Base-by-base conservation (phyloP, 2,113 vertebrate species). In the Peromyscus leucopus region DNA sequence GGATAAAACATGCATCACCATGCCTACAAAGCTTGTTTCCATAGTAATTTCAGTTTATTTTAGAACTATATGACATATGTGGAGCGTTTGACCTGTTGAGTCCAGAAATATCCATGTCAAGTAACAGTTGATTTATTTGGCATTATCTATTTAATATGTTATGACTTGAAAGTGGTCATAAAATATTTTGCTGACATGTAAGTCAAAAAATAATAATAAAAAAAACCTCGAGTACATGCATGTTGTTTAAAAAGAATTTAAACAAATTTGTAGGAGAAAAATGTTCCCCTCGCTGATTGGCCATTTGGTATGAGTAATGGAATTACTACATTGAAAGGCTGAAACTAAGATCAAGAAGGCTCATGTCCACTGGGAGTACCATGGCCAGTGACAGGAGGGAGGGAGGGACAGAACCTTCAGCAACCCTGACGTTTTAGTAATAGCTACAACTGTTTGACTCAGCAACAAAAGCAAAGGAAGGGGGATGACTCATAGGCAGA, bases 1-100 rank as follows among this genome's bases (percentile, higher is more conserved):
- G 92, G 39, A 82, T 90, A 96, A 89, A 95, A 69, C 55, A 87
- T 92, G 79, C 84, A 88, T 59, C 67, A 4, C 82, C 89, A 85
- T 96, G 71, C 92, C 91, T 75, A 84, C 22, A 92, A 93, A 85
- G n/a, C 92, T 95, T 96, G 95, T 96, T 93, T 97, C 80, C 46
- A 74, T 61, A 95, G 90, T 65, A 93, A 90, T 90, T 92, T 96
- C 90, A 42, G 13, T 89, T 89, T 89, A 74, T 48, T 55, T 86
- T 96, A 87, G 83, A 75, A 61, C 36, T 93, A 42, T 85, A n/a
- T 93, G 42, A 76, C 65, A 78, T 39, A 89, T 59, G 33, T 90
- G n/a, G 33, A 89, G n/a, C 82, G 24, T 95, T 87, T 96, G 78
- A 92, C 13, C 28, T 93, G 26, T 26, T 80, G 55, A 36, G 67